Evolutionary conservation across 2,888 invertebrate species (phyloP).

Genomic region (Clusia tigrina): DNA sequence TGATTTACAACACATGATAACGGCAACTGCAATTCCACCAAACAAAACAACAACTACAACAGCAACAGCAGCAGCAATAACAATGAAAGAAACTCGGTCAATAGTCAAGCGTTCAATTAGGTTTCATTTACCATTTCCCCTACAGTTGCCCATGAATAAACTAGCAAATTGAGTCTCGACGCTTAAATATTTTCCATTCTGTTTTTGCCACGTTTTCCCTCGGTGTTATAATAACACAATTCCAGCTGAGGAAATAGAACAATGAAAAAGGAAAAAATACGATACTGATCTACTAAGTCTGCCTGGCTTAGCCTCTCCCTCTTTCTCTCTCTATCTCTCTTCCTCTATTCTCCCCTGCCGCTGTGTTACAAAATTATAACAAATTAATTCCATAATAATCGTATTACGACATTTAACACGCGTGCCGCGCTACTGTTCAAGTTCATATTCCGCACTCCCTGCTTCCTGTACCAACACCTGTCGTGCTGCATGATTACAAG

Average conservation of each 20-base stretch:
- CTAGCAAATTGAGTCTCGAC: neutral
- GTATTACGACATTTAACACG: neutral
- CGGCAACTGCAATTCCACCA: neutral
- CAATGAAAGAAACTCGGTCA: neutral
- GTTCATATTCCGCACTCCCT: neutral
- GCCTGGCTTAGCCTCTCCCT: neutral
- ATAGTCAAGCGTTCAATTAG: slow-evolving; percentile 1
- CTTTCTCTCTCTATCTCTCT: neutral
- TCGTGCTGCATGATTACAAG: no score
- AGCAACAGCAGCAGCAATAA: neutral
- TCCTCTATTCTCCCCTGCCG: neutral
- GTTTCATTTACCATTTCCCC: neutral
- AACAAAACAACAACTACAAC: neutral
- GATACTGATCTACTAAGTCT: no score
- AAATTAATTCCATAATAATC: slow-evolving; percentile 11
- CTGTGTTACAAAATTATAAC: neutral
- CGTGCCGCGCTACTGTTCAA: neutral
- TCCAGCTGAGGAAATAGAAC: no score
- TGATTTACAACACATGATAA: neutral
- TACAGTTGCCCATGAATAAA: slow-evolving; percentile 2
- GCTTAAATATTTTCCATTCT: neutral
- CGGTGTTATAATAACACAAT: no score
- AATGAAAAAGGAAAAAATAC: no score
- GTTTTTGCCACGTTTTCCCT: no score
- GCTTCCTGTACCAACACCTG: no score